Base-by-base conservation (phyloP, 2,888 invertebrate species). In the Molorchus minor region DNA sequence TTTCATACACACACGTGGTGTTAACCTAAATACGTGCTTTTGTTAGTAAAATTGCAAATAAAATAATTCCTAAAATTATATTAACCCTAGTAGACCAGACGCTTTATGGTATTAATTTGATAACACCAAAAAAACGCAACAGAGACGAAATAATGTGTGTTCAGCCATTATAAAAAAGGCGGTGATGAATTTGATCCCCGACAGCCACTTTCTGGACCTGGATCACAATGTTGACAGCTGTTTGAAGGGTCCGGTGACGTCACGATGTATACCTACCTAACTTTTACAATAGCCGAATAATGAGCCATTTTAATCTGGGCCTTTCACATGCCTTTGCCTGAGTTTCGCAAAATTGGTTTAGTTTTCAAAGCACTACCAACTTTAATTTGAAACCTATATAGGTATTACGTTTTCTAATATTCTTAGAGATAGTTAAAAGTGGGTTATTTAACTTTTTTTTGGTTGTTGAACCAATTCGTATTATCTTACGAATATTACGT, bases 161-260 rank as follows among this genome's bases (percentile, higher is more conserved):
- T 61, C 73, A 65, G 73, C 73, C 73, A 73, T 73, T 71, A 69
- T 65, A 69, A 72, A 73, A 73, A 67, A 72, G 73, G 73, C 73
- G 73, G 72, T 64, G 70, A 66, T 69, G 62, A 68, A 62, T 68
- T 63, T 64, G 62, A 63, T 63, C 62, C 60, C 66, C 69, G 68
- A 68, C 71, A 67, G 67, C 68, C 67, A 63, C 64, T 61, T 67
- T 59, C 66, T 62, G 68, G 64, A 68, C 64, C 44, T 58, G 52
- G 64, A 65, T 68, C 62, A 65, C 54, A 61, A 58, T 30, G 58
- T 60, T 61, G 63, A 65, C 68, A 68, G 65, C 65, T 65, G 65
- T 62, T 55, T 62, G 56, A 59, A 64, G 57, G 58, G 58, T 58
- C 59, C 53, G 46, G 57, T 74, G 75, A 75, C 75, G 74, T 74